phyloP scores from a whole-genome alignment of 2,888 invertebrate species.

The Nomada fabriciana region DNA sequence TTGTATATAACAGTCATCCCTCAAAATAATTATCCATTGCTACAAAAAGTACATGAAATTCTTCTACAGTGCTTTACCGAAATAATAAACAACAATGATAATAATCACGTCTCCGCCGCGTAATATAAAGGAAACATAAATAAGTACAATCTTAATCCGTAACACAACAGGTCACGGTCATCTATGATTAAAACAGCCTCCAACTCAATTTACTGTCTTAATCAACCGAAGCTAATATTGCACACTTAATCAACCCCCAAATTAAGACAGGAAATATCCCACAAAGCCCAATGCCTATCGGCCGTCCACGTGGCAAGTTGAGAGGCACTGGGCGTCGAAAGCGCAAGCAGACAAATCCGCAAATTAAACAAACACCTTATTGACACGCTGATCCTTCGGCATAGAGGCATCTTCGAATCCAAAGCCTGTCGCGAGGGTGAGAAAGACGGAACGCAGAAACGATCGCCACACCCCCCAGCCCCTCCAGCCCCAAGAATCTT shows the following conservation, averaged over 20 bases:
- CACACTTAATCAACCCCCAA: not conserved
- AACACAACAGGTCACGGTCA: too few relatives aligned
- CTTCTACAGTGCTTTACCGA: too few relatives aligned
- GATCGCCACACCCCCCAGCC: slow-evolving; percentile 46
- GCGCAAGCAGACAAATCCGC: slow-evolving; percentile 70
- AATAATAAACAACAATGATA: too few relatives aligned
- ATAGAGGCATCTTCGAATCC: slow-evolving; percentile 45
- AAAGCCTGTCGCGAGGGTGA: slow-evolving; percentile 44
- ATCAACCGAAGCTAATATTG: not conserved
- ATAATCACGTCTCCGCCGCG: too few relatives aligned
- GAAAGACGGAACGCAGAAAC: slow-evolving; percentile 57
- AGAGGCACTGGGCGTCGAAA: slow-evolving; percentile 25
- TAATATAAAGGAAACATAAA: too few relatives aligned
- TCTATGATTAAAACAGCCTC: too few relatives aligned
- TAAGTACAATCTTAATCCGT: too few relatives aligned
- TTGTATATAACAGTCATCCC: too few relatives aligned
- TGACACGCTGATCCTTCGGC: slow-evolving; percentile 80
- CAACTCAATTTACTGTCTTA: not conserved
- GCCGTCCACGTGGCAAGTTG: slow-evolving; percentile 1
- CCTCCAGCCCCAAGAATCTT: slow-evolving; percentile 5
- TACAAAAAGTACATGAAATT: too few relatives aligned
- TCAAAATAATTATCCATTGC: too few relatives aligned
- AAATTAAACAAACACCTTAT: slow-evolving; percentile 82
- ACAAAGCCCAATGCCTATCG: not conserved
- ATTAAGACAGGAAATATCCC: not conserved